These are phyloP conservation scores for Mythimna pallens DNA, from an alignment of 2,888 invertebrate genomes.

Conservation along the genomic window DNA sequence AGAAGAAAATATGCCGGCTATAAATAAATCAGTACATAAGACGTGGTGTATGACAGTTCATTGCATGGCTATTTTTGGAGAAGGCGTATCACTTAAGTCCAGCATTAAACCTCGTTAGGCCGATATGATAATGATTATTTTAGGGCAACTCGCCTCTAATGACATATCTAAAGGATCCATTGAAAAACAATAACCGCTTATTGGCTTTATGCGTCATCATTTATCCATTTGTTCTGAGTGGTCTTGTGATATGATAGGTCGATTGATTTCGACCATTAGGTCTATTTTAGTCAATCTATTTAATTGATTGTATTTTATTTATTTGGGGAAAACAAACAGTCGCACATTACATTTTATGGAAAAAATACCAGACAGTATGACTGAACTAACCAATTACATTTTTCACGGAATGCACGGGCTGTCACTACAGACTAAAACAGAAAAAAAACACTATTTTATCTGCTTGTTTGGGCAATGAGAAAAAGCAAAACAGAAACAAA, in stretches of 20 bases:
- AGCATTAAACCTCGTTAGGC: not conserved
- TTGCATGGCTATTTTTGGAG: not conserved
- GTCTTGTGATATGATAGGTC: conserved; percentile 4
- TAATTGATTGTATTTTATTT: conserved; percentile 22
- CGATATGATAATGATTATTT: not conserved
- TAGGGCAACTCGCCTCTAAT: not conserved
- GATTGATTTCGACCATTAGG: conserved; percentile 15
- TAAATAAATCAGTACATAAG: no score
- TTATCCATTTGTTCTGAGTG: conserved; percentile 17
- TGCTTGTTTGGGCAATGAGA: no score
- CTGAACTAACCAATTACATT: no score
- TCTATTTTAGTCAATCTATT: conserved; percentile 12
- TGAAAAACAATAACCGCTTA: conserved; percentile 19
- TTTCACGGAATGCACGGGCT: no score
- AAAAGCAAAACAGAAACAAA: no score
- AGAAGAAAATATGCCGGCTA: no score
- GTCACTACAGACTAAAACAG: no score
- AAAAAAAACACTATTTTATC: no score
- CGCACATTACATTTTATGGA: no score
- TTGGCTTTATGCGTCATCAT: conserved; percentile 1
- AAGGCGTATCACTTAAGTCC: not conserved
- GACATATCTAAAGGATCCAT: not conserved
- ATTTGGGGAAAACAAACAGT: no score
- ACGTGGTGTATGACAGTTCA: not conserved
- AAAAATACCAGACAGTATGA: no score